These are phyloP conservation scores for Umimayanthus chanpuru DNA, from an alignment of 92 coral and sea anemone species.

Conservation along the genomic window DNA sequence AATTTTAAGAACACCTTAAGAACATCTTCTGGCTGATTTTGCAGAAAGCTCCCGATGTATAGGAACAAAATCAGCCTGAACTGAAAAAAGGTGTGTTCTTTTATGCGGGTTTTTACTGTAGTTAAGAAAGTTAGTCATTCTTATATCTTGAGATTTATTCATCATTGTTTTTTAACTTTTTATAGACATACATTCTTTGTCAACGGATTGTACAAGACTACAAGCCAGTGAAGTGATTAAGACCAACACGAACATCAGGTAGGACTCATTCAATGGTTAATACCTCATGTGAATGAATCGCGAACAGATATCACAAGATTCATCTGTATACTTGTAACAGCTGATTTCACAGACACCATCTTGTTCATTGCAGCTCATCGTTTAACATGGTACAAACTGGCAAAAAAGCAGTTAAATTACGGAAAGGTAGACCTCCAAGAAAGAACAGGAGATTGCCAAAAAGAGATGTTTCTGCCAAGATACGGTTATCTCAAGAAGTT, in stretches of 20 bases:
- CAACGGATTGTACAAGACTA: background rate
- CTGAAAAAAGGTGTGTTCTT: no score
- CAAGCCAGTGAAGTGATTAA: conserved; percentile 13
- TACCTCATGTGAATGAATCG: background rate
- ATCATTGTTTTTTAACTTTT: no score
- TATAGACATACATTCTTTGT: conserved; percentile 1
- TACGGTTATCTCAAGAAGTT: background rate
- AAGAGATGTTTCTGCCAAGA: background rate
- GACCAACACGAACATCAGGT: conserved; percentile 35
- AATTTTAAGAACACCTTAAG: no score
- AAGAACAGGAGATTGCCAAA: background rate
- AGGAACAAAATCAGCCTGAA: no score
- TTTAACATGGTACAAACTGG: conserved; percentile 4
- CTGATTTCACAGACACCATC: background rate
- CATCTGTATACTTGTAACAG: background rate
- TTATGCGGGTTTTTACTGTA: no score
- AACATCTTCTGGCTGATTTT: no score
- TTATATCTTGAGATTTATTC: background rate
- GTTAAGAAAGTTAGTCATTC: background rate
- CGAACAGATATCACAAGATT: no score
- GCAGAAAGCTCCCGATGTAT: no score
- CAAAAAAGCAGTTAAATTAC: background rate
- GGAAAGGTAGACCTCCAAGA: background rate
- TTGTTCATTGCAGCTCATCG: conserved; percentile 15
- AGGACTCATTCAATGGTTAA: background rate